phyloP scores from a whole-genome alignment of 2,888 invertebrate genomes.

The Dione juno region DNA sequence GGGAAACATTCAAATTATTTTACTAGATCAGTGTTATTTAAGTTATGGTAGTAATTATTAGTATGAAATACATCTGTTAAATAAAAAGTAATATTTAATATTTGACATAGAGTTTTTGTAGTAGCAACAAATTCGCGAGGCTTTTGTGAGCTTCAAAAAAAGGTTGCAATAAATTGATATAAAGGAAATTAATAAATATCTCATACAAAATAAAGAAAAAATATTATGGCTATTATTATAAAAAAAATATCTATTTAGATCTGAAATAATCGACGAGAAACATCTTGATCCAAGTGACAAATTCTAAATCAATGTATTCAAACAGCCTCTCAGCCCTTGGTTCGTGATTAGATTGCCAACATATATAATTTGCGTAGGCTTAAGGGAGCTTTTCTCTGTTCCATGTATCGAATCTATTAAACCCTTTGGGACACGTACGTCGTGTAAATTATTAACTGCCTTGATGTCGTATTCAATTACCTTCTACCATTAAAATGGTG shows the following conservation, averaged over 20 bases:
- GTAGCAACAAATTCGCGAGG: not conserved
- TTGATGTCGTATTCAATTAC: slow-evolving; percentile 11
- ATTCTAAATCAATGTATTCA: slow-evolving; percentile 41
- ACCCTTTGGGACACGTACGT: slow-evolving; percentile 27
- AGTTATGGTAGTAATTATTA: too few relatives aligned
- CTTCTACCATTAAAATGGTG: not conserved
- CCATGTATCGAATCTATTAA: slow-evolving; percentile 40
- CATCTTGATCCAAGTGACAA: slow-evolving; percentile 28
- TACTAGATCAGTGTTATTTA: too few relatives aligned
- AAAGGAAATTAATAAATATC: too few relatives aligned
- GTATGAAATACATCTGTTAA: not conserved
- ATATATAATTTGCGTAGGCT: slow-evolving; percentile 41
- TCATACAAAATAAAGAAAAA: too few relatives aligned
- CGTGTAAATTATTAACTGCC: slow-evolving; percentile 24
- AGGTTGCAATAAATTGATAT: too few relatives aligned
- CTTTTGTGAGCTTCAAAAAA: too few relatives aligned
- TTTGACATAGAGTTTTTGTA: too few relatives aligned
- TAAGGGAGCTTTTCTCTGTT: slow-evolving; percentile 36
- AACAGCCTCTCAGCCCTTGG: slow-evolving; percentile 35
- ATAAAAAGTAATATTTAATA: not conserved
- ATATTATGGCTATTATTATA: too few relatives aligned
- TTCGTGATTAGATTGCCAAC: slow-evolving; percentile 47
- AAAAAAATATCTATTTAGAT: too few relatives aligned
- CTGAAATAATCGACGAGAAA: not conserved
- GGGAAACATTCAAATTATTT: not conserved